These are phyloP conservation scores for Parnassius apollo DNA, from an alignment of 2,888 invertebrate species.

Conservation along the genomic window DNA sequence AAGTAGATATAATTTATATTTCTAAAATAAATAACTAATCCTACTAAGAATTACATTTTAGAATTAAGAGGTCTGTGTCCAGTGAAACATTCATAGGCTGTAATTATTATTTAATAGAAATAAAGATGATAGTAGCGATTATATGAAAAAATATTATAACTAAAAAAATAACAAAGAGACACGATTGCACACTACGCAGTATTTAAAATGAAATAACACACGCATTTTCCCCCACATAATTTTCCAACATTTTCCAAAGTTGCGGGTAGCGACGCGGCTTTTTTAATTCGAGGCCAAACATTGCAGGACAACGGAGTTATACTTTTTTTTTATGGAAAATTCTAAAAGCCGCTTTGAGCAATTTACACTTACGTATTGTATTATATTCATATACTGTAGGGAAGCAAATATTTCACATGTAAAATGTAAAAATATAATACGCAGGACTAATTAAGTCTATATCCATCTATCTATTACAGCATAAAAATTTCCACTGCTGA, in stretches of 20 bases:
- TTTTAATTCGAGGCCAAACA: conserved; percentile 26
- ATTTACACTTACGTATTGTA: conserved; percentile 7
- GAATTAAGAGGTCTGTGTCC: too few species aligned
- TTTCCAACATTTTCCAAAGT: conserved; percentile 24
- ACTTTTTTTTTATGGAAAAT: conserved; percentile 9
- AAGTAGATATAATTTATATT: too few species aligned
- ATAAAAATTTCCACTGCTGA: too few species aligned
- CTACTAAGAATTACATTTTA: too few species aligned
- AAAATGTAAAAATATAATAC: neutral
- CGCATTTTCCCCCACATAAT: conserved; percentile 17
- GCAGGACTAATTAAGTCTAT: too few species aligned
- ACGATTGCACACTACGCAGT: conserved; percentile 4
- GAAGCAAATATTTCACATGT: neutral
- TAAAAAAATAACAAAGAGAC: neutral
- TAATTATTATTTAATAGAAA: neutral
- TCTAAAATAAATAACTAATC: too few species aligned
- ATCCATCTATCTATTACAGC: too few species aligned
- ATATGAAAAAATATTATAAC: neutral
- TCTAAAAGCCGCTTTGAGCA: conserved; percentile 21
- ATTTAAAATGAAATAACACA: conserved; percentile 15
- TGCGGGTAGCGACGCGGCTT: conserved; percentile 14
- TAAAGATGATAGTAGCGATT: neutral
- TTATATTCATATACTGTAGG: neutral
- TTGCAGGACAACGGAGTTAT: conserved; percentile 12
- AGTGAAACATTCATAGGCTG: too few species aligned